phyloP scores from a whole-genome alignment of 2,113 vertebrate species.

The Microtus pennsylvanicus region DNA sequence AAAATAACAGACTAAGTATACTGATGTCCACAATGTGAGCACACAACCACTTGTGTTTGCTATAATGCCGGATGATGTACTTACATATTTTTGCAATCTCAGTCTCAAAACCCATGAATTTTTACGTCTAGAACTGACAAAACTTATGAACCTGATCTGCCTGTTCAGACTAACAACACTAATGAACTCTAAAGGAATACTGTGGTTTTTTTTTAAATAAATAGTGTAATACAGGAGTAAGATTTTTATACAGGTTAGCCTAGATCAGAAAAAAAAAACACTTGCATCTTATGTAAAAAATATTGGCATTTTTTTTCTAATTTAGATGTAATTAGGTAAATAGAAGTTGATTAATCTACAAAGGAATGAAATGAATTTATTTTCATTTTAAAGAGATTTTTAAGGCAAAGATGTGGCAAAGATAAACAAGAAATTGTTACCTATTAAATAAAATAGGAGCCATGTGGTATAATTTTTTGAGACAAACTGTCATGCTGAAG shows the following conservation, averaged over 20 bases:
- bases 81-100: neutral
- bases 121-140: neutral
- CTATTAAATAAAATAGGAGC: neutral
- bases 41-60: neutral
- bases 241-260: neutral
- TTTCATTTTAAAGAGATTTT: slow-evolving; percentile 35
- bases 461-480: neutral
- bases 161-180: neutral
- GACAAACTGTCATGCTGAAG: neutral
- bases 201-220: neutral
- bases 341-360: neutral
- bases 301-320: neutral
- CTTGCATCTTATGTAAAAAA: neutral
- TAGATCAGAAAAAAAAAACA: neutral
- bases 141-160: neutral
- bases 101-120: neutral
- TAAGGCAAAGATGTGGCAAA: neutral
- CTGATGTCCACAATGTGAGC: neutral
- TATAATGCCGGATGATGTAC: neutral
- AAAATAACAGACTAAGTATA: neutral
- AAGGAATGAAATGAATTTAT: neutral
- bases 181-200: neutral
- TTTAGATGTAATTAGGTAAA: neutral
- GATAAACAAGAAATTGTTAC: neutral
- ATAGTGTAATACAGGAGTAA: neutral